phyloP scores from a whole-genome alignment of 2,797 vertebrate genomes.

The Picus viridis region DNA sequence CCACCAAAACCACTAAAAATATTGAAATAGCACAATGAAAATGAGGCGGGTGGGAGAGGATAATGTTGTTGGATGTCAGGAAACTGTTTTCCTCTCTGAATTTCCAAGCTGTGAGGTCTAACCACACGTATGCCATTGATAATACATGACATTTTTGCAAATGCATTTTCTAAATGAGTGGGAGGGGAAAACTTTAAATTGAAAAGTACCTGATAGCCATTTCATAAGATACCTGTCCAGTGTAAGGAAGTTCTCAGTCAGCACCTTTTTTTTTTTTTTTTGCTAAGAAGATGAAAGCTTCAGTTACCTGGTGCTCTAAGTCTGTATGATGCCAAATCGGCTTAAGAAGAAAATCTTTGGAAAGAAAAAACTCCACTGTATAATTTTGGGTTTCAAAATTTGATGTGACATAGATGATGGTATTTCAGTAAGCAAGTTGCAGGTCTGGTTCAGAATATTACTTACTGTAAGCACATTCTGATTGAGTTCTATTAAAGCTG shows the following conservation, averaged over 20 bases:
- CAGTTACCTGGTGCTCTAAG: conserved; percentile 9
- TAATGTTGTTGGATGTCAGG: background rate
- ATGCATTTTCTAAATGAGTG: background rate
- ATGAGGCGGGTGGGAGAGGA: background rate
- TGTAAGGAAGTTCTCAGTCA: conserved; percentile 32
- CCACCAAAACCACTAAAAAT: background rate
- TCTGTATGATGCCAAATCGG: background rate
- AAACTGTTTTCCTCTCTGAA: background rate
- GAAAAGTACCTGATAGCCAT: background rate
- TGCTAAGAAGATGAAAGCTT: background rate
- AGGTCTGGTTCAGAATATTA: background rate
- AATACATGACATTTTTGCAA: background rate
- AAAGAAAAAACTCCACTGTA: background rate
- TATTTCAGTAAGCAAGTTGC: background rate
- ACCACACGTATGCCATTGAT: background rate
- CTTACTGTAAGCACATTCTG: conserved; percentile 7
- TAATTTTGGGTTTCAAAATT: background rate
- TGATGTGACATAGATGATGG: background rate
- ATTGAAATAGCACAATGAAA: background rate
- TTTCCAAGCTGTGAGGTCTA: background rate
- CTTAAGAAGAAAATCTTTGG: conserved; percentile 22
- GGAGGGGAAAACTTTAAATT: background rate
- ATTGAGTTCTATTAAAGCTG: conserved; percentile 49
- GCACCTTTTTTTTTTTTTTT: background rate
- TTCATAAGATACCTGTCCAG: background rate